Evolutionary conservation across 1,140 invertebrate species (phyloP), one percentile per base, ranked within the genome.

Genomic region (Cryptotermes secundus): DNA sequence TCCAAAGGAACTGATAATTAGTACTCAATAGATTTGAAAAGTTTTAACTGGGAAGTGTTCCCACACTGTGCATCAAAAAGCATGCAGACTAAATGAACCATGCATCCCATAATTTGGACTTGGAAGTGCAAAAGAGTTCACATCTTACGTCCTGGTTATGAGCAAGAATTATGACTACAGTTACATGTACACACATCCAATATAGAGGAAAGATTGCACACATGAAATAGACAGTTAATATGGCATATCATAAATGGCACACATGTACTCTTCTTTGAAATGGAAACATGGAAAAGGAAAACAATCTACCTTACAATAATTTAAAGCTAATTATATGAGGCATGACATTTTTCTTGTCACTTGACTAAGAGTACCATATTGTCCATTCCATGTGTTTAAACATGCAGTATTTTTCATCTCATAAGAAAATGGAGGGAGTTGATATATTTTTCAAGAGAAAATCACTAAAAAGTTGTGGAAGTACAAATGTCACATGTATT

Each of bases 161-260:
- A 72, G 59, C 59, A 72, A 72, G 59, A 72, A 16, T 72, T 72
- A 72, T n/a, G 4, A 31, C 59, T 72, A 72, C 59, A 72, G 31
- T 72, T 72, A 72, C n/a, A 9, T 72, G 45, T 72, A 72, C 59
- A 72, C 59, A 72, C 59, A 72, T 72, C 59, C 59, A 72, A 72
- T 72, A 72, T n/a, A 72, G 59, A 72, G 59, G 59, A 72, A 72
- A 72, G n/a, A 72, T 72, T 72, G 59, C 59, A 72, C 59, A 72
- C 59, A 31, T 72, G 59, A n/a, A n/a, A 72, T 31, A 72, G 26
- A 72, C 59, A 72, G n/a, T 72, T 72, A n/a, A 59, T 59, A 59
- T 59, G 53, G 53, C 53, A 59, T 59, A 59, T 59, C 53, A 59
- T 59, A 16, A 31, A 72, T 72, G 59, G 59, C 59, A 72, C 59